Percentiles rank a stretch among this genome's conserved stretches.
Conservation (phyloP, 2,113 vertebrate species). For the Dromaius novaehollandiae region DNA sequence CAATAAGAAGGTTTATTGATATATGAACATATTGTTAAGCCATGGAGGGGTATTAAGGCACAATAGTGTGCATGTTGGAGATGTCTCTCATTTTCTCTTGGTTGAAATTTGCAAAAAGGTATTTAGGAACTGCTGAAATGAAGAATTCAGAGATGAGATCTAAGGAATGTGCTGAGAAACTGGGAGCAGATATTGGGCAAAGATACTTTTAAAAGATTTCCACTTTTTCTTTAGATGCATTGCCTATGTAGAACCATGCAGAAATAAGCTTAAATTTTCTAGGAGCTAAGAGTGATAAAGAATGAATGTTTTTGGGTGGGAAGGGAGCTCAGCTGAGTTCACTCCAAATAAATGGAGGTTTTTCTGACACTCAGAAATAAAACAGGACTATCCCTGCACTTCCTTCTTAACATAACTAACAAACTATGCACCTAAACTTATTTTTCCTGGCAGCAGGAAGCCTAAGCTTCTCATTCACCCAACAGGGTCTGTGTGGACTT, state of each 20-base stretch:
- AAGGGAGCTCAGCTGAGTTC: too few relatives aligned
- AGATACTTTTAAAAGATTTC: background rate
- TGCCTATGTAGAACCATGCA: background rate
- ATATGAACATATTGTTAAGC: background rate
- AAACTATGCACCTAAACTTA: background rate
- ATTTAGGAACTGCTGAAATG: background rate
- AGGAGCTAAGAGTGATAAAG: background rate
- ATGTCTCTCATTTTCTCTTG: background rate
- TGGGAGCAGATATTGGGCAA: background rate
- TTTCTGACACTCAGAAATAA: background rate
- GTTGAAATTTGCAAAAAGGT: background rate
- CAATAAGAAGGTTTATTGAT: background rate
- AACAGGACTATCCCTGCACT: background rate
- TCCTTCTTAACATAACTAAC: background rate
- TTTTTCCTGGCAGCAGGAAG: background rate
- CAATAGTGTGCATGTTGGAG: rapidly evolving
- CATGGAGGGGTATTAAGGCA: background rate
- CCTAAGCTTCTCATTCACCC: background rate
- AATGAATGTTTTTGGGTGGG: background rate
- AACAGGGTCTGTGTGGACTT: background rate
- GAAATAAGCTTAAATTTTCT: background rate
- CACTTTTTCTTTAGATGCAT: background rate
- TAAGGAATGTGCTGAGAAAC: background rate
- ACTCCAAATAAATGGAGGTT: too few relatives aligned
- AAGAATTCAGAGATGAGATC: background rate